These are phyloP conservation scores for Piscicola geometra DNA, from an alignment of 2,888 invertebrate species.

Conservation along the genomic window DNA sequence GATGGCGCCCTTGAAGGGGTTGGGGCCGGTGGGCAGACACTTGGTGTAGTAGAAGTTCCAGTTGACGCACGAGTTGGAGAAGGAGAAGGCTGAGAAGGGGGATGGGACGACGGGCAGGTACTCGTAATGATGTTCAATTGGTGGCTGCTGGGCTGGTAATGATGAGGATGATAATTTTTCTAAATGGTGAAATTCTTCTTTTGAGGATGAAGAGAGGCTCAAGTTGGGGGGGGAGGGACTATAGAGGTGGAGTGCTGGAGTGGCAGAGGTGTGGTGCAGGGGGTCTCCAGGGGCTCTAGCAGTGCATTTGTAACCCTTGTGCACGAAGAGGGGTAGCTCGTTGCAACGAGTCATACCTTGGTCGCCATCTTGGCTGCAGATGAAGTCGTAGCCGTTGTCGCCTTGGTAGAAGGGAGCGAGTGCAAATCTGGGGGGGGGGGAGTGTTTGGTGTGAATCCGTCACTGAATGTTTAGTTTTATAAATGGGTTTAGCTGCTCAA, in stretches of 20 bases:
- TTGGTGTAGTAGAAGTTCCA: conserved; percentile 98
- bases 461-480: too few species aligned
- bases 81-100: conserved; percentile 60
- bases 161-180: neutral
- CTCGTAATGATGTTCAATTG: neutral
- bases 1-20: conserved; percentile 97
- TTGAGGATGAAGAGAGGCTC: neutral
- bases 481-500: too few species aligned
- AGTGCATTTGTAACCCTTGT: conserved; percentile 73
- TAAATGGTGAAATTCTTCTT: neutral
- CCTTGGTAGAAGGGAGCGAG: conserved; percentile 28
- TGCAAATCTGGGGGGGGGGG: conserved; percentile 5
- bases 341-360: conserved; percentile 78
- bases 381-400: conserved; percentile 68
- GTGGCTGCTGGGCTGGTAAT: neutral
- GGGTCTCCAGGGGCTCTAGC: conserved; percentile 62
- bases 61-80: conserved; percentile 75
- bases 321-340: conserved; percentile 60
- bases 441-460: too few species aligned
- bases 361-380: conserved; percentile 86
- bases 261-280: neutral
- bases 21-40: conserved; percentile 84
- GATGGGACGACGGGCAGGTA: too few species aligned
- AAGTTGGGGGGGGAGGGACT: conserved; percentile 36
- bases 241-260: neutral